Percentiles rank a stretch among this genome's conserved stretches.
Evolutionary conservation across 2,888 invertebrate species (phyloP).

Genomic region (Pegoplata infirma): DNA sequence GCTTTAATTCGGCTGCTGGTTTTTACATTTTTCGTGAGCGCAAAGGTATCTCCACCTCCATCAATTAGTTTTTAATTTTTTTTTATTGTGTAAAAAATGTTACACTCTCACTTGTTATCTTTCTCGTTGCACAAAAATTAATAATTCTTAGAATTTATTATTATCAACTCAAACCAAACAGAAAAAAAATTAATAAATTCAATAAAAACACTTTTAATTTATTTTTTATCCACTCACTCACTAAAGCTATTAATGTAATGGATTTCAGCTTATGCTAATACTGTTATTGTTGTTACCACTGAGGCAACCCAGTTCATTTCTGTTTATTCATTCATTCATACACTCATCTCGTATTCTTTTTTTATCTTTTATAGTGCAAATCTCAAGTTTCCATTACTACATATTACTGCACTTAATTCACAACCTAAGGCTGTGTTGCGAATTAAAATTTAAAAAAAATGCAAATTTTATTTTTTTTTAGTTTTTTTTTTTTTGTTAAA

Average conservation of each 20-base stretch:
- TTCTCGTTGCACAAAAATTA: no score
- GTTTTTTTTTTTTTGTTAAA: constrained; percentile 2
- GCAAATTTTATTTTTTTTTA: constrained; percentile 39
- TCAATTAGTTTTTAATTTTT: no score
- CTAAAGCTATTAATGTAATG: constrained; percentile 41
- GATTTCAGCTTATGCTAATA: constrained; percentile 16
- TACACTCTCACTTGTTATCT: no score
- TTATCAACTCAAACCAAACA: no score
- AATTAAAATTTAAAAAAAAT: constrained; percentile 59
- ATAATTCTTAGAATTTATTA: no score
- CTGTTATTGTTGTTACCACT: not conserved
- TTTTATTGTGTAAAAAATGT: no score
- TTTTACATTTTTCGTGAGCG: no score
- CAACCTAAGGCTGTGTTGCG: constrained; percentile 57
- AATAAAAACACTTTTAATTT: no score
- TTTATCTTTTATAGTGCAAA: constrained; percentile 21
- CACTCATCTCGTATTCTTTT: constrained; percentile 1
- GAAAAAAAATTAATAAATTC: no score
- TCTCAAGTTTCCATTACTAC: constrained; percentile 39
- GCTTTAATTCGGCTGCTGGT: no score
- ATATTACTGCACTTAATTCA: constrained; percentile 55
- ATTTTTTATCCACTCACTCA: constrained; percentile 5
- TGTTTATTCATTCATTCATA: constrained; percentile 8
- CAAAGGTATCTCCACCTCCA: no score
- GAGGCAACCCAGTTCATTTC: not conserved